Evolutionary conservation across 2,113 vertebrate genomes (phyloP), one percentile per base, ranked within the genome.

Genomic region (Rutilus rutilus): DNA sequence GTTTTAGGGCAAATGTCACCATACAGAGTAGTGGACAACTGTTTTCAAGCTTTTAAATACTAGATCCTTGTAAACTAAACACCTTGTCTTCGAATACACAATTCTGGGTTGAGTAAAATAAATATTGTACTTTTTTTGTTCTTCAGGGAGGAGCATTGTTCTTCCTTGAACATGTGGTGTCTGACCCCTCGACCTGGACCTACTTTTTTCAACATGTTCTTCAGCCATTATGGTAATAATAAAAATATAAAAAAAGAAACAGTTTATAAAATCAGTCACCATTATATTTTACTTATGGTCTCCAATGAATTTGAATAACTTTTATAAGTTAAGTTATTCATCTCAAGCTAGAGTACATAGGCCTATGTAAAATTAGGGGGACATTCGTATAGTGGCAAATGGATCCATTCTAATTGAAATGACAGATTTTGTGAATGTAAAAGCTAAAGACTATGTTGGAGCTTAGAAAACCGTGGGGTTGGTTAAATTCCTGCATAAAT

Each of bases 151-250:
- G 96, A 0, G 92, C 93, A 8, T 94, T 97, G 85, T 97, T 94
- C 90, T 97, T 97, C 90, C 33, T 96, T 76, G 97, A 97, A 87
- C 97, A 98, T 0, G 96, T 98, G 69, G 94, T 93, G 0, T 94
- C 94, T 0, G 93, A 95, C 1, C 91, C 27, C 2, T 94, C 93
- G 78, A 95, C 92, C 82, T 96, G 95, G 95, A 92, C 23, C 4
- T 91, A 93, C 77, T 94, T 96, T 91, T 95, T 96, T 92, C 97
- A 98, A 92, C 94, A 95, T 52, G 90, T 96, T 21, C 6, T 90
- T 0, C 90, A 94, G 85, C 97, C 96, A 0, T 81, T 92, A 0
- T 97, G 96, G 96, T 95, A 89, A 47, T 50, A 33, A 33, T 3
- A 33, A 33, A 33, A 33, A 33, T 3, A 33, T 14, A 11, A 54